A percentile compares a stretch with the other conserved stretches of the same genome.
Conservation (phyloP, 1,140 invertebrate species). For the Polypedilum vanderplanki region DNA sequence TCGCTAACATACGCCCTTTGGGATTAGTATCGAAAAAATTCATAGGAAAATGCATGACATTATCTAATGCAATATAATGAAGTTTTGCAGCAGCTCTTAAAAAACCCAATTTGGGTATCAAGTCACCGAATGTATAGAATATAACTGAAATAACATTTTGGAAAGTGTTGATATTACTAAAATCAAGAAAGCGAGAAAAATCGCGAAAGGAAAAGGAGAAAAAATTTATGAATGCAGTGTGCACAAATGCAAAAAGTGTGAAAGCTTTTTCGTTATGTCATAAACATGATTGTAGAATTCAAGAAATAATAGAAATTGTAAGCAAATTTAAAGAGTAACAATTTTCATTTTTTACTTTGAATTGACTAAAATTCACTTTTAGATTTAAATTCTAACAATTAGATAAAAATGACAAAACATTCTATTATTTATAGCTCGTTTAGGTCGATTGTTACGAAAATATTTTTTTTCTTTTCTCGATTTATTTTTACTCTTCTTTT, state of each 20-base stretch:
- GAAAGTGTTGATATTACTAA: too few species aligned
- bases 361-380: too few species aligned
- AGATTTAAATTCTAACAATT: too few species aligned
- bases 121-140: not conserved
- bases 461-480: too few species aligned
- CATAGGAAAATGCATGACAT: slow-evolving; percentile 55
- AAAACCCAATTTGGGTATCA: not conserved
- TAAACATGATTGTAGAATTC: not conserved
- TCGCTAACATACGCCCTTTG: slow-evolving; percentile 60
- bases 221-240: not conserved
- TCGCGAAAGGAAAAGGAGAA: too few species aligned
- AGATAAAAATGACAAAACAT: too few species aligned
- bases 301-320: slow-evolving; percentile 8
- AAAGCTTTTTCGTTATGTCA: not conserved
- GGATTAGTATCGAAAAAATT: slow-evolving; percentile 68
- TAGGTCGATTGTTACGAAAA: too few species aligned
- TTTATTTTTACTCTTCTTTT: too few species aligned
- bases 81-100: slow-evolving; percentile 37
- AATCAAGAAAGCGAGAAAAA: too few species aligned
- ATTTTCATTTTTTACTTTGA: too few species aligned
- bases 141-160: not conserved
- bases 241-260: not conserved
- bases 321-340: too few species aligned
- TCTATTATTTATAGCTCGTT: too few species aligned
- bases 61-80: slow-evolving; percentile 52